Evolutionary conservation across 1,140 invertebrate species (phyloP), one percentile per base, ranked within the genome.

Genomic region (Rhagoletis pomonella): DNA sequence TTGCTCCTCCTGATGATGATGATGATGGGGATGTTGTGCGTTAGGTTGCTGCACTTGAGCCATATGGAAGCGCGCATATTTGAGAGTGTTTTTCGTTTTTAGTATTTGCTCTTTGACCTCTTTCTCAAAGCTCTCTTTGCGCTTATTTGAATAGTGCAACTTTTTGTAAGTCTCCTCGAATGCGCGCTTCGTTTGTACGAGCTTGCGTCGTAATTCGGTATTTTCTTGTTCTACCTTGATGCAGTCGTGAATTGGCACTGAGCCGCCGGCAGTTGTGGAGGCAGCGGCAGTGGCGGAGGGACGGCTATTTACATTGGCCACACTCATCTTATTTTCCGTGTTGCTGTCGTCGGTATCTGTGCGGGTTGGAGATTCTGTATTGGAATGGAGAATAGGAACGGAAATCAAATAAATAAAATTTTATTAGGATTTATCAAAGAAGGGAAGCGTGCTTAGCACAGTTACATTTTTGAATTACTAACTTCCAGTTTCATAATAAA

Each of bases 41-140:
- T 87, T 64, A 86, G 87, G 90, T 92, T 92, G 92, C 90, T 91
- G 89, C 59, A 92, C 91, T 88, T 91, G 91, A 87, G 93, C 91
- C 91, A 95, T 92, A 90, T 95, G 95, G 0, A 94, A 94, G 89
- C 94, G 94, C 39, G 94, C 94, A 90, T 94, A 94, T 85, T 94
- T 93, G 85, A 95, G 91, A 44, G 95, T 94, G 90, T 94, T 93
- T 89, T 95, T 94, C 17, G 95, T 95, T 92, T 95, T 95, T 87
- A 94, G 93, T 89, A 95, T 93, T 90, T 95, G 94, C 90, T 93
- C 94, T 89, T 94, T 94, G 89, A 95, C 95, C 77, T 94, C 94
- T 90, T 94, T 94, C 89, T 95, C 95, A 55, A 95, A 93, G 91
- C 94, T 94, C 89, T 94, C 93, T 91, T 95, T 95, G 86, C 93